Conservation (phyloP, 1,140 invertebrate species). For the Arion vulgaris region DNA sequence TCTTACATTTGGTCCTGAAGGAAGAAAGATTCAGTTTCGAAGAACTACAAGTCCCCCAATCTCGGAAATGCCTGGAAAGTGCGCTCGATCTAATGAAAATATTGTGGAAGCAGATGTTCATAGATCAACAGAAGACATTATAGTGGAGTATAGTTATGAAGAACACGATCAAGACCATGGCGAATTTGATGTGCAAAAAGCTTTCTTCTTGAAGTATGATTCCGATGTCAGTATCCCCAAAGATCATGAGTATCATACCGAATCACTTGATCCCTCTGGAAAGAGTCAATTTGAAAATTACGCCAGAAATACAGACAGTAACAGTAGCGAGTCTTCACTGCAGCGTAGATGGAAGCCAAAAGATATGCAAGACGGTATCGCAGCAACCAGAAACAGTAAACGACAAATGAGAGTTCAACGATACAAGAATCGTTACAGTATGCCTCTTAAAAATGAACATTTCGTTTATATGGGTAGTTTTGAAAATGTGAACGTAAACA, state of each 20-base stretch:
- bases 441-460: slow-evolving; percentile 18
- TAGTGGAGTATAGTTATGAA: background rate
- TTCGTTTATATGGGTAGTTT: slow-evolving; percentile 30
- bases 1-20: slow-evolving; percentile 26
- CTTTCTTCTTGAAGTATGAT: slow-evolving; percentile 23
- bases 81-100: background rate
- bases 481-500: slow-evolving; percentile 1
- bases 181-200: slow-evolving; percentile 5
- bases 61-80: background rate
- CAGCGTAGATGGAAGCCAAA: background rate
- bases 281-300: background rate
- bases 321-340: background rate
- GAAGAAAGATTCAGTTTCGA: slow-evolving; percentile 4
- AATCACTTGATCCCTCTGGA: too few species aligned
- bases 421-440: slow-evolving; percentile 14
- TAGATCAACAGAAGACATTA: background rate
- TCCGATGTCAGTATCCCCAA: background rate
- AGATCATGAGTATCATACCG: background rate
- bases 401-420: too few species aligned
- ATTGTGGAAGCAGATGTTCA: slow-evolving; percentile 18
- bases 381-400: too few species aligned
- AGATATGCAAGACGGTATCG: background rate
- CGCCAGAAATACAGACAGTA: background rate
- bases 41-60: background rate
- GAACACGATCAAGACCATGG: background rate